Base-by-base conservation (phyloP, 2,888 invertebrate species). In the Xestia c-nigrum region DNA sequence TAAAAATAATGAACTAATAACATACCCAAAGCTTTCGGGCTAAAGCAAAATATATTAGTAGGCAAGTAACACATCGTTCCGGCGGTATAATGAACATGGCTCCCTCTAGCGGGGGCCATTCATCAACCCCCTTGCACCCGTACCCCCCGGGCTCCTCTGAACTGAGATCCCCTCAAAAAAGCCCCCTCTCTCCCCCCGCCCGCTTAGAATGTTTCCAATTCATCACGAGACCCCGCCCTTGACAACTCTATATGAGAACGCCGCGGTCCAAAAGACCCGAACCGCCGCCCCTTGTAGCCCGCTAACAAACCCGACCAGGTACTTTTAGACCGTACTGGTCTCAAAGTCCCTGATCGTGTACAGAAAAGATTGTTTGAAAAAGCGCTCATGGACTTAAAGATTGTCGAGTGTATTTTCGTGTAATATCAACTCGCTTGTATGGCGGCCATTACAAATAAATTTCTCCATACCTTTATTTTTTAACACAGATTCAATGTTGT, bases 161-260 rank as follows among this genome's bases (percentile, higher is more conserved):
- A 89, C 91, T 87, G 87, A 89, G 90, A 90, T 91, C 94, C 94
- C 95, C 91, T 93, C 92, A 95, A 95, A 95, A 93, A 92, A 88
- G 91, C 94, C 95, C 94, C 94, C 93, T 91, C 92, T 80, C 76
- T 84, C 92, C 92, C 93, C 92, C 89, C 94, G 91, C 93, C 95
- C 93, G 93, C 94, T 93, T 91, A 93, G 94, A 95, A 95, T 94
- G 96, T 95, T 95, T 92, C 94, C 96, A 96, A 97, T 97, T 95
- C 97, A 97, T 97, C 96, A 96, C 96, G 92, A 95, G 92, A 96
- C 97, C 93, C 97, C 97, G 97, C 97, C 97, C 96, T 96, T 97
- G 97, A 97, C 97, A 97, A 97, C 97, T 97, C 97, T 97, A 97
- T 97, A 97, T 94, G 96, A 94, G 94, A 93, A 93, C 89, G 90